A percentile compares a stretch with the other conserved stretches of the same genome.
These are phyloP conservation scores for Homalodisca vitripennis DNA, from an alignment of 1,140 invertebrate genomes.

Conservation along the genomic window DNA sequence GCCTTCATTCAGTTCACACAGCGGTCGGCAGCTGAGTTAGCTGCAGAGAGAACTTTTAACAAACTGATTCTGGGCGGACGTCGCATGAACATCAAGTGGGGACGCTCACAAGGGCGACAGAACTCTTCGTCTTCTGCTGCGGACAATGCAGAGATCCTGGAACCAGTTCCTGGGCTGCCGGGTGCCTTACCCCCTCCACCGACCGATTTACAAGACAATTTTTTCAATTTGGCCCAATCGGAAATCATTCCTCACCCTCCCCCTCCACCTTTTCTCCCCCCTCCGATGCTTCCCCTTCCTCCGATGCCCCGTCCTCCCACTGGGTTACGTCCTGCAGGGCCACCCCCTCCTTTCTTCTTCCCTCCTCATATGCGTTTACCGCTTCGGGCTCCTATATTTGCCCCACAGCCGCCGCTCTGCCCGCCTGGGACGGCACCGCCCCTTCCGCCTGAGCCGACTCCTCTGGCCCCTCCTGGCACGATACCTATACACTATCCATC, in stretches of 20 bases:
- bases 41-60: constrained; percentile 96
- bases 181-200: constrained; percentile 77
- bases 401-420: constrained; percentile 40
- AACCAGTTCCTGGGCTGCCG: constrained; percentile 86
- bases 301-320: constrained; percentile 50
- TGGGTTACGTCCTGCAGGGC: constrained; percentile 39
- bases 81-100: constrained; percentile 95
- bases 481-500: constrained; percentile 84
- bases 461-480: constrained; percentile 55
- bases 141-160: constrained; percentile 58
- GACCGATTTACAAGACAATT: constrained; percentile 74
- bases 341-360: constrained; percentile 44
- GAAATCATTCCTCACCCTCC: constrained; percentile 53
- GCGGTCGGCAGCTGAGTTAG: constrained; percentile 83
- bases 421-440: constrained; percentile 42
- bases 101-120: constrained; percentile 75
- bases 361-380: constrained; percentile 53
- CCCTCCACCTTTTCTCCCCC: constrained; percentile 61
- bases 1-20: constrained; percentile 97
- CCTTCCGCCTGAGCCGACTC: constrained; percentile 51
- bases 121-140: constrained; percentile 42
- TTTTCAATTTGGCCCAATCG: constrained; percentile 73
- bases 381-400: constrained; percentile 49
- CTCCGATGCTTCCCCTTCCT: constrained; percentile 56
- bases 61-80: constrained; percentile 87